Conservation (phyloP, 2,113 vertebrate genomes). For the Rhinolophus sinicus region DNA sequence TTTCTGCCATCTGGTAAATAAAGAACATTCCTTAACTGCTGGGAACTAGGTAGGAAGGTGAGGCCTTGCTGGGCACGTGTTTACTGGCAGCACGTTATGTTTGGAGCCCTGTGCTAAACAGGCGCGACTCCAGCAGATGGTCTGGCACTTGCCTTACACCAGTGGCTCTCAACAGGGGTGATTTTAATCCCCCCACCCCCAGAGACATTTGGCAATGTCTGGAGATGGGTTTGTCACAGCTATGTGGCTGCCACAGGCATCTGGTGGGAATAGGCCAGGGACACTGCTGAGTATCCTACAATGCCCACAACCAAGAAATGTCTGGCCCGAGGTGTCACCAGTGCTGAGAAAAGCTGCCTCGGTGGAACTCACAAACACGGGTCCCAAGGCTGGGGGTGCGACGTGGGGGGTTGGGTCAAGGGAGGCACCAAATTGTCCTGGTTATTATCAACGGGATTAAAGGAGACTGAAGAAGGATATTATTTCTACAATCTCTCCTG, state of each 20-base stretch:
- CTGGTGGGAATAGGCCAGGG: neutral
- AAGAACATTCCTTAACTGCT: neutral
- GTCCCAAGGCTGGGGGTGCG: too few species aligned
- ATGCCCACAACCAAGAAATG: neutral
- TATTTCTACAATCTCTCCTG: neutral
- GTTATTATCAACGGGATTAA: too few species aligned
- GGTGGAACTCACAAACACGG: neutral
- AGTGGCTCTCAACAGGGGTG: neutral
- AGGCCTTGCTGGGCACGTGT: neutral
- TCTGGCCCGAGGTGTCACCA: neutral
- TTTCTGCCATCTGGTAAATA: neutral
- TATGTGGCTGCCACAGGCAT: neutral
- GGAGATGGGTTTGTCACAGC: neutral
- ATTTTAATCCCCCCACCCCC: neutral
- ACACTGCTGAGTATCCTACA: neutral
- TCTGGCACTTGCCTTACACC: neutral
- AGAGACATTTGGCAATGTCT: neutral
- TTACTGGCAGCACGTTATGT: neutral
- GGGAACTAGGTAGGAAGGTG: neutral
- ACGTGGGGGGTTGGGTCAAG: rapidly evolving
- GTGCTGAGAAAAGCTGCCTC: neutral
- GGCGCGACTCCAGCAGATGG: neutral
- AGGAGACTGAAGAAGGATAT: neutral
- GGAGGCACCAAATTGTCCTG: neutral
- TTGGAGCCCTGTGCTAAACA: neutral